Percentiles rank a stretch among this genome's conserved stretches.
phyloP scores from a whole-genome alignment of 1,140 invertebrate genomes.

The Chlorops oryzae region DNA sequence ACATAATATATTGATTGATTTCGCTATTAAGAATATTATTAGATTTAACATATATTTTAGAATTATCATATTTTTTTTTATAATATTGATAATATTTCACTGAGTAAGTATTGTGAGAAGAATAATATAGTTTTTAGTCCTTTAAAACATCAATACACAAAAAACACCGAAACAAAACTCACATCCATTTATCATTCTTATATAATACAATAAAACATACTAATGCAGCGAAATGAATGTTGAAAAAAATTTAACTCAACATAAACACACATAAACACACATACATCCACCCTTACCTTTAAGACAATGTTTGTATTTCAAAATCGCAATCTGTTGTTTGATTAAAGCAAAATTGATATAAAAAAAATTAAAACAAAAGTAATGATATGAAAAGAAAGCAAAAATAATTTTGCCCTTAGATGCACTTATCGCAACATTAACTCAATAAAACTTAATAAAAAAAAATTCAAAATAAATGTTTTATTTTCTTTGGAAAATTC shows the following conservation, averaged over 20 bases:
- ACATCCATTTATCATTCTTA: not conserved
- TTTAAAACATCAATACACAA: not conserved
- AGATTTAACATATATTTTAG: no score
- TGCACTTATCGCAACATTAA: slow-evolving; percentile 47
- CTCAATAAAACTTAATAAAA: slow-evolving; percentile 45
- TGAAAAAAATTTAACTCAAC: no score
- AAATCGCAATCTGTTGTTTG: slow-evolving; percentile 1
- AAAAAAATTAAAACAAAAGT: slow-evolving; percentile 17
- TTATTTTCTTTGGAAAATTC: slow-evolving; percentile 1
- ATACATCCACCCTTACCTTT: slow-evolving; percentile 10
- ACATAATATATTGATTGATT: no score
- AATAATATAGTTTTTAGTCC: no score
- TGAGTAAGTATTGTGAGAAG: no score
- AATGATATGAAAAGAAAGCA: slow-evolving; percentile 29
- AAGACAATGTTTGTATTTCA: slow-evolving; percentile 1
- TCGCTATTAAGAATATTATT: no score
- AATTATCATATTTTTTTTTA: no score
- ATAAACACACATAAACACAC: slow-evolving; percentile 16
- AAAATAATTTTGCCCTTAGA: slow-evolving; percentile 44
- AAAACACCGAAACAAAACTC: not conserved
- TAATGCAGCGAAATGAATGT: no score
- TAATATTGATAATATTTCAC: no score
- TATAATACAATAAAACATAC: not conserved
- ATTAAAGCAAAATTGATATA: slow-evolving; percentile 12
- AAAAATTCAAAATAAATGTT: slow-evolving; percentile 30